phyloP scores from a whole-genome alignment of 1,140 invertebrate genomes.

The Ladona fulva region DNA sequence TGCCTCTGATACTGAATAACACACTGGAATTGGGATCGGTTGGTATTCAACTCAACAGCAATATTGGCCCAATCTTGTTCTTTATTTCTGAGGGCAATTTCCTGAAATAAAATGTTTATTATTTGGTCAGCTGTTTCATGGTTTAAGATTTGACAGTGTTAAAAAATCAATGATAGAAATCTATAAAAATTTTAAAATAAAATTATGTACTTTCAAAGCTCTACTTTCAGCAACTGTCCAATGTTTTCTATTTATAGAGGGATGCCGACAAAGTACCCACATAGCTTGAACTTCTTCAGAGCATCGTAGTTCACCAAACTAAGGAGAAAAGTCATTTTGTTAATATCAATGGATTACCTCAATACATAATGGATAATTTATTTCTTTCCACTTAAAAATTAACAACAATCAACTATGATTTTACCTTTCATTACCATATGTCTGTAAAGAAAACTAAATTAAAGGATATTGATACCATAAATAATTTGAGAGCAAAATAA shows the following conservation, averaged over 20 bases:
- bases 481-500: too few species aligned
- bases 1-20: conserved; percentile 46
- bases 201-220: neutral
- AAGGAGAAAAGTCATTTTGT: neutral
- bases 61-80: conserved; percentile 55
- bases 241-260: conserved; percentile 47
- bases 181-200: neutral
- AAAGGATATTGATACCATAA: too few species aligned
- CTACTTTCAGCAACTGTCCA: conserved; percentile 51
- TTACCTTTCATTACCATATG: too few species aligned
- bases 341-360: too few species aligned
- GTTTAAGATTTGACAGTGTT: neutral
- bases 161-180: neutral
- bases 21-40: conserved; percentile 53
- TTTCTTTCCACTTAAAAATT: too few species aligned
- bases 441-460: too few species aligned
- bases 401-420: too few species aligned
- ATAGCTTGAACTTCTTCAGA: conserved; percentile 46
- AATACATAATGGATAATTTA: too few species aligned
- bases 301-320: conserved; percentile 40
- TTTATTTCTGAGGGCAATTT: conserved; percentile 38
- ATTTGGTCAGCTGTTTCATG: neutral
- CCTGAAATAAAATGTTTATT: conserved; percentile 20
- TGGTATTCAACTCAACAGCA: conserved; percentile 42
- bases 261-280: conserved; percentile 58